Conservation (phyloP, 2,797 vertebrate species). For the Enteromius argenteus region DNA sequence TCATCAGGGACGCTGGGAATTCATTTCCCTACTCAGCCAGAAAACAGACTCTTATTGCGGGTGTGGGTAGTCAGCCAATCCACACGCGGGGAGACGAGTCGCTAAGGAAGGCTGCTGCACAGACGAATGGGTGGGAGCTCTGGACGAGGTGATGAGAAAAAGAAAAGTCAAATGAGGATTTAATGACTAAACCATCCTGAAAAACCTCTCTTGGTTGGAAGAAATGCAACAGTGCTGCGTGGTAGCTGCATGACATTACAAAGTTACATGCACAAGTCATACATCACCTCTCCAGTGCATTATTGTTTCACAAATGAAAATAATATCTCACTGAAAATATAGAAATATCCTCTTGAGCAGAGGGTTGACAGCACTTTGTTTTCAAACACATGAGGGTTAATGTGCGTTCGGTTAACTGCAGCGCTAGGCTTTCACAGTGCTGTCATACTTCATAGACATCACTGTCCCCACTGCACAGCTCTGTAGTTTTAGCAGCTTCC, state of each 20-base stretch:
- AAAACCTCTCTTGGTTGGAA: constrained; percentile 19
- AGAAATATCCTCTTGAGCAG: background rate
- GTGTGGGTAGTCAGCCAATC: constrained; percentile 13
- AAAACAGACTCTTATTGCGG: background rate
- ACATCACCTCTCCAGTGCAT: background rate
- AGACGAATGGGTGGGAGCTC: constrained; percentile 19
- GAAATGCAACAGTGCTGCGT: background rate
- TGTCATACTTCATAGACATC: constrained; percentile 51
- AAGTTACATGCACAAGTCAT: background rate
- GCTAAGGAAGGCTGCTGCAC: background rate
- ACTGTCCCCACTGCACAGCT: constrained; percentile 36
- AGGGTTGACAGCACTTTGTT: background rate
- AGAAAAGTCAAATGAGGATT: constrained; percentile 31
- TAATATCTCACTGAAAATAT: background rate
- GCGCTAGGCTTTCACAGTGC: constrained; percentile 8
- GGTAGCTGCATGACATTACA: background rate
- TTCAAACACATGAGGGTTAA: constrained; percentile 34
- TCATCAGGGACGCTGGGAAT: background rate
- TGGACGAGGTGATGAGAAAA: constrained; percentile 36
- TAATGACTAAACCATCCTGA: constrained; percentile 42
- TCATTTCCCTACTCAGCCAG: background rate
- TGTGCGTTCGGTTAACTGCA: constrained; percentile 11
- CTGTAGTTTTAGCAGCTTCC: constrained; percentile 58
- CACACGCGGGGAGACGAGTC: background rate
- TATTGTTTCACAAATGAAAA: background rate